These are phyloP conservation scores for Euphydryas editha DNA, from an alignment of 2,888 invertebrate genomes.

Conservation along the genomic window DNA sequence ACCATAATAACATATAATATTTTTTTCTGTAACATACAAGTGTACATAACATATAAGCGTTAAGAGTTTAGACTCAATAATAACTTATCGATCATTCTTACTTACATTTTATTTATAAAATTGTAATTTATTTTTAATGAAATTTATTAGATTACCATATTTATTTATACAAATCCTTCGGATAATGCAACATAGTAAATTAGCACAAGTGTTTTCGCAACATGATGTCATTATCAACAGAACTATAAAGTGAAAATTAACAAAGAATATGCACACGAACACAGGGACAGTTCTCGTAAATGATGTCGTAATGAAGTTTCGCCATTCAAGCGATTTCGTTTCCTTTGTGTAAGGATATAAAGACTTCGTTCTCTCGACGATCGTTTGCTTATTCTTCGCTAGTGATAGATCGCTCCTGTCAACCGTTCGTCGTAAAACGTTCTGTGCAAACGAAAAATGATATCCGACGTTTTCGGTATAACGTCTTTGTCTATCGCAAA, in stretches of 20 bases:
- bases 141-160: not conserved
- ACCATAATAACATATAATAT: too few relatives aligned
- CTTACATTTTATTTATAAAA: too few relatives aligned
- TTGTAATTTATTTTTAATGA: too few relatives aligned
- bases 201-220: slow-evolving; percentile 23
- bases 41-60: too few relatives aligned
- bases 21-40: too few relatives aligned
- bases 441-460: slow-evolving; percentile 60
- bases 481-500: slow-evolving; percentile 62
- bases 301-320: slow-evolving; percentile 27
- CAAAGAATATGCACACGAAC: slow-evolving; percentile 27
- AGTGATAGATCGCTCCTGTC: slow-evolving; percentile 65
- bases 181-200: slow-evolving; percentile 20
- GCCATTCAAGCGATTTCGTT: slow-evolving; percentile 18
- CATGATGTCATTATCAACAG: slow-evolving; percentile 27
- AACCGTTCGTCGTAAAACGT: slow-evolving; percentile 52
- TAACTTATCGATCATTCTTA: too few relatives aligned
- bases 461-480: slow-evolving; percentile 54
- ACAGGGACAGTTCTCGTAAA: slow-evolving; percentile 14
- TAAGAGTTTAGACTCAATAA: too few relatives aligned
- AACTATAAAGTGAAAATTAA: slow-evolving; percentile 26
- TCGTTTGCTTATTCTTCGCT: slow-evolving; percentile 39
- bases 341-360: slow-evolving; percentile 23
- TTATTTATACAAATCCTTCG: not conserved
- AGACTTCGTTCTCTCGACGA: slow-evolving; percentile 30